Evolutionary conservation across 2,113 vertebrate species (phyloP).

Genomic region (Zosterops hypoxanthus): DNA sequence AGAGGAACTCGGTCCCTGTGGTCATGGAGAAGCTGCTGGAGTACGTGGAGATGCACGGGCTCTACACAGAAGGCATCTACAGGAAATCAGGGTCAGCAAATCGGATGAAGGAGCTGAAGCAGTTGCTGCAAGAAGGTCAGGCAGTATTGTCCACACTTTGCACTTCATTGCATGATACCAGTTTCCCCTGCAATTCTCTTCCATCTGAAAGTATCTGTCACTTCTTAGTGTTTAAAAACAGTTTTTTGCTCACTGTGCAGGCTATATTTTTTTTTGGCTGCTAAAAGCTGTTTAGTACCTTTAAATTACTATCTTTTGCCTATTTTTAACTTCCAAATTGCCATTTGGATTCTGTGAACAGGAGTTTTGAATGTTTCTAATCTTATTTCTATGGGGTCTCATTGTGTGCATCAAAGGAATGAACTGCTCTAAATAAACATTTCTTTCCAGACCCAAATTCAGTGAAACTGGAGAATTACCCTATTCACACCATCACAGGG

Average conservation of each 20-base stretch:
- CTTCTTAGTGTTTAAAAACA: neutral
- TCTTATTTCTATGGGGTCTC: neutral
- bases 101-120: conserved; percentile 91
- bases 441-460: conserved; percentile 78
- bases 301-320: neutral
- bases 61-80: conserved; percentile 97
- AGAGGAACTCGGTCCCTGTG: conserved; percentile 86
- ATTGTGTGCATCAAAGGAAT: neutral
- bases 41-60: conserved; percentile 93
- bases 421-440: neutral
- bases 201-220: neutral
- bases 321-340: neutral
- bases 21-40: conserved; percentile 95
- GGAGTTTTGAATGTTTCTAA: neutral
- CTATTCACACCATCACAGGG: conserved; percentile 93
- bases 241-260: neutral
- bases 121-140: conserved; percentile 86
- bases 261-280: neutral
- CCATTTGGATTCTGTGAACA: neutral
- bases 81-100: conserved; percentile 96
- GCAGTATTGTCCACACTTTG: neutral
- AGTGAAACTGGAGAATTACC: conserved; percentile 89
- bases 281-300: neutral
- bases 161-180: neutral
- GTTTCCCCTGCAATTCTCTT: neutral